Evolutionary conservation across 2,888 invertebrate genomes (phyloP), one percentile per base, ranked within the genome.

Genomic region (Opisthograptis luteolata): DNA sequence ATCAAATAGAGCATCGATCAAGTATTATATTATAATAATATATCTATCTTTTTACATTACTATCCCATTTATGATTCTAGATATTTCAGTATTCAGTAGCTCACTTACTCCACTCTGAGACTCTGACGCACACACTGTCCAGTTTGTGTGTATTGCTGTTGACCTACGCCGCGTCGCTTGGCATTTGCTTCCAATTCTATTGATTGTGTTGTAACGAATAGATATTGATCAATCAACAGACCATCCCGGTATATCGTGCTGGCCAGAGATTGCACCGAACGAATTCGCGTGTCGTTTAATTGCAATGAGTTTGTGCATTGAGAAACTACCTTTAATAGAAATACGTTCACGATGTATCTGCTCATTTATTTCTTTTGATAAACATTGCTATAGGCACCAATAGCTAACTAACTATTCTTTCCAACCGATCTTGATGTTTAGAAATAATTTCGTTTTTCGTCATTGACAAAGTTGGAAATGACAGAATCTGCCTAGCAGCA

Each of bases 401-500:
- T 30, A 14, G 1, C n/a, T 14, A 30, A 3, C n/a, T 17, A 10
- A 12, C 12, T 25, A 6, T 17, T 17, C 15, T 17, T 15, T n/a
- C n/a, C n/a, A n/a, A n/a, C 17, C 17, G 17, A 28, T 13, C 28
- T 12, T 28, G 10, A 1, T 19, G 2, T 19, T 24, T n/a, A 3
- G 3, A 24, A 14, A 24, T 2, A 22, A 36, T 30, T 9, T 36
- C 5, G 1, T 15, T 20, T 35, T 44, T 19, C 10, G 5, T 20
- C 20, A 10, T 27, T 36, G 17, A 34, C n/a, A 14, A 34, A 45
- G 42, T 44, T 30, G 45, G 20, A 25, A 42, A n/a, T 53, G 39
- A 55, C 49, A 41, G 47, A 51, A 53, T 39, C 36, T 34, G 46
- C 24, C 15, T 40, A 13, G 13, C 24, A 48, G 14, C 36, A 40